phyloP scores from a whole-genome alignment of 1,140 invertebrate species.

The Prorops nasuta region DNA sequence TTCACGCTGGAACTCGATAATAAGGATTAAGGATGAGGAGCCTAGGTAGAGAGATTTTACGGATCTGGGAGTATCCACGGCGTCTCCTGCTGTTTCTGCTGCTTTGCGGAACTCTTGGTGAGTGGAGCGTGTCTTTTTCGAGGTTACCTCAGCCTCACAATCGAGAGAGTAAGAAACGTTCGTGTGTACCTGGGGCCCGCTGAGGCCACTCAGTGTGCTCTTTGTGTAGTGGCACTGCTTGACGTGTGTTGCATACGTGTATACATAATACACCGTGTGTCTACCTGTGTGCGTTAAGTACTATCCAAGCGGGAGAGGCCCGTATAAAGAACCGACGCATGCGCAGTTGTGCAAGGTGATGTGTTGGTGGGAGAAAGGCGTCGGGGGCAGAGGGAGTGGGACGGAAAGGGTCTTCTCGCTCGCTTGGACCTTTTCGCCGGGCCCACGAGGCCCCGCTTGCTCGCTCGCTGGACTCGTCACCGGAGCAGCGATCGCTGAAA shows the following conservation, averaged over 20 bases:
- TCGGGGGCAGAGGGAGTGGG: conserved; percentile 12
- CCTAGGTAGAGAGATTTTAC: neutral
- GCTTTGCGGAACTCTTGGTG: conserved; percentile 31
- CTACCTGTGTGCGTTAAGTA: neutral
- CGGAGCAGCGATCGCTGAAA: conserved; percentile 15
- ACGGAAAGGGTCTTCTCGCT: too few species aligned
- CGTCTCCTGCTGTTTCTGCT: conserved; percentile 19
- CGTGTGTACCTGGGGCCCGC: too few species aligned
- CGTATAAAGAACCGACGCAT: too few species aligned
- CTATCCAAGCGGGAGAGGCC: neutral
- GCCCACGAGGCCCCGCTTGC: too few species aligned
- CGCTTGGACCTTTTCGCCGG: too few species aligned
- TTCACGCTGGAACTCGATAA: neutral
- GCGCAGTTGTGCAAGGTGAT: conserved; percentile 3
- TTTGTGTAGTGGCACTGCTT: too few species aligned
- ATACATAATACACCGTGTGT: neutral
- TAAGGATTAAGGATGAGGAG: neutral
- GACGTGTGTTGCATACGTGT: neutral
- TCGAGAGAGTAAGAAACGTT: neutral
- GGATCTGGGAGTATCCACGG: conserved; percentile 24
- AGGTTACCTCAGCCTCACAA: conserved; percentile 6
- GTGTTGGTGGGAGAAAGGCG: conserved; percentile 6
- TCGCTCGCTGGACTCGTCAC: too few species aligned
- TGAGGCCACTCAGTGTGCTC: too few species aligned
- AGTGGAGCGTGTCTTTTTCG: conserved; percentile 23